Conservation (phyloP, 53 echinoderm and acorn worm genomes). For the Paracentrotus lividus region DNA sequence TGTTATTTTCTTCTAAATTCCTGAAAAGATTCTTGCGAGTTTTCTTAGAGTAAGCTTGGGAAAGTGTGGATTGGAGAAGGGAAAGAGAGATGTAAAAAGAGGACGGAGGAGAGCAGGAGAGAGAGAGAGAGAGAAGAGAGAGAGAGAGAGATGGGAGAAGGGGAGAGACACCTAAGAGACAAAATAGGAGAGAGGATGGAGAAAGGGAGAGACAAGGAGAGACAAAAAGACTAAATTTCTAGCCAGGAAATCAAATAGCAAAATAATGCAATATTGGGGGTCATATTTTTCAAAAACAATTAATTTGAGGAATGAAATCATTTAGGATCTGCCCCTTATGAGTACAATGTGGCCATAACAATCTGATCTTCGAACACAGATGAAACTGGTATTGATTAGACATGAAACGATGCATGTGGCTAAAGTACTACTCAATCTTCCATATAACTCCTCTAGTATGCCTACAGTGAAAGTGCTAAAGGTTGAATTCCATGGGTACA, state of each 20-base stretch:
- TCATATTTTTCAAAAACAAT: neutral
- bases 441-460: neutral
- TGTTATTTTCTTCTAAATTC: too few relatives aligned
- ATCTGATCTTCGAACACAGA: too few relatives aligned
- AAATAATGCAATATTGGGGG: neutral
- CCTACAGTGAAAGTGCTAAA: slow-evolving; percentile 15
- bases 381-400: neutral
- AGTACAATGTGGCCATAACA: neutral
- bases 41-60: too few relatives aligned
- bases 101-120: neutral
- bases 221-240: neutral
- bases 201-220: neutral
- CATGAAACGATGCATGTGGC: slow-evolving; percentile 33
- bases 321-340: neutral
- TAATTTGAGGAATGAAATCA: neutral
- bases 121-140: neutral
- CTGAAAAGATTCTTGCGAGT: too few relatives aligned
- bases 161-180: neutral
- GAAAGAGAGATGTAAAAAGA: neutral
- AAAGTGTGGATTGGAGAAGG: neutral
- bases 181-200: neutral
- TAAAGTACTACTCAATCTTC: neutral
- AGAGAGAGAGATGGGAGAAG: neutral
- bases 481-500: slow-evolving; percentile 48
- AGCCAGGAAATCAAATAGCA: neutral